phyloP scores from a whole-genome alignment of 2,113 vertebrate genomes.

The Limanda limanda region DNA sequence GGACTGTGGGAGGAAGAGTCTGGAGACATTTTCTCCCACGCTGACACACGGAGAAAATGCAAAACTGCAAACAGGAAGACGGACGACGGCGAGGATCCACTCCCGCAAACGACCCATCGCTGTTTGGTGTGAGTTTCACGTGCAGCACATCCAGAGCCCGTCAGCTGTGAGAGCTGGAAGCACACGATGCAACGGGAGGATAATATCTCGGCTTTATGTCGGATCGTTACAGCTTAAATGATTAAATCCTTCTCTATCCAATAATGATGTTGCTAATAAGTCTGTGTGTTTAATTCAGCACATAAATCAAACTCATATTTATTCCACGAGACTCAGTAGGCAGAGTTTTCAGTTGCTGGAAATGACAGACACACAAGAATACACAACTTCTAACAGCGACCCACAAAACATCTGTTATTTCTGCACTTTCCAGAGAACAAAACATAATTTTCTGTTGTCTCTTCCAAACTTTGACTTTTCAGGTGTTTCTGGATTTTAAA shows the following conservation, averaged over 20 bases:
- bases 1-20: too few species aligned
- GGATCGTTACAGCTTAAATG: not conserved
- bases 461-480: conserved; percentile 46
- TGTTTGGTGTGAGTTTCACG: too few species aligned
- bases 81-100: too few species aligned
- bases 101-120: too few species aligned
- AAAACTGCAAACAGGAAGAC: too few species aligned
- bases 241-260: not conserved
- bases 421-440: conserved; percentile 13
- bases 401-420: too few species aligned
- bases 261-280: not conserved
- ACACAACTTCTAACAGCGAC: not conserved
- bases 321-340: not conserved
- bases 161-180: too few species aligned
- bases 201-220: not conserved
- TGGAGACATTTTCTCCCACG: too few species aligned
- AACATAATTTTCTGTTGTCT: not conserved
- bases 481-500: not conserved
- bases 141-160: too few species aligned
- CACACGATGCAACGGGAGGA: too few species aligned
- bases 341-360: conserved; percentile 41
- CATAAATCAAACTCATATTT: not conserved
- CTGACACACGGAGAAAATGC: too few species aligned
- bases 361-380: not conserved
- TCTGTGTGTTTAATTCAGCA: not conserved